Base-by-base conservation (phyloP, 2,888 invertebrate genomes). In the Amphipoea oculea region DNA sequence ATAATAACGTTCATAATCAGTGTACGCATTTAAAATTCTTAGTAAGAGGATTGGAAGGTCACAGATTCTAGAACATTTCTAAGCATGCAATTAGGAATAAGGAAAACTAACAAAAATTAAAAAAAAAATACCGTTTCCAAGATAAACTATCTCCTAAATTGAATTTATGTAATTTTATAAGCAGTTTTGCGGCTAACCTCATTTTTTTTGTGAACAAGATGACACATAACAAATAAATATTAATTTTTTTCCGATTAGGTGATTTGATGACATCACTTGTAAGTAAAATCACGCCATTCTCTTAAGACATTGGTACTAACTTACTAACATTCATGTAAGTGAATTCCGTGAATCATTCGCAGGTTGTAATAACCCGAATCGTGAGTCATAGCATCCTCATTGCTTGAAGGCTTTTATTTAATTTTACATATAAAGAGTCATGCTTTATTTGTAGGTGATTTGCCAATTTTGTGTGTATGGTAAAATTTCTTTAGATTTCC, bases 311-410 rank as follows among this genome's bases (percentile, higher is more conserved):
- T 20, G 54, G 76, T 66, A 82, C 45, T 63, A 62, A 70, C 48
- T 68, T 74, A 51, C 29, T 63, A 70, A 45, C n/a, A 60, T 54
- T 72, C 57, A 51, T 72, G 78, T 75, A 73, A 80, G 87, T 57
- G 20, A 73, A 40, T 57, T 65, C 9, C 71, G 80, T 86, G 88
- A 86, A 76, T 86, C 86, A 86, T 68, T 63, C 40, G 70, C 45
- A 23, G 69, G 63, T 66, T 81, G 86, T 77, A 83, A 83, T 86
- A 88, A 81, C 86, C 88, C 86, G 45, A 77, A 75, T 72, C 42
- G 71, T 86, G 86, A 86, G 23, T 86, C 86, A 86, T 73, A 57
- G 36, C 17, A 76, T 78, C 29, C 85, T 81, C 65, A 57, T 63
- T 65, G 62, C 78, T 67, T 48, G 68, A 72, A 82, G 86, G 78